These are phyloP conservation scores for Ochropleura plecta DNA, from an alignment of 2,888 invertebrate species.

Conservation along the genomic window DNA sequence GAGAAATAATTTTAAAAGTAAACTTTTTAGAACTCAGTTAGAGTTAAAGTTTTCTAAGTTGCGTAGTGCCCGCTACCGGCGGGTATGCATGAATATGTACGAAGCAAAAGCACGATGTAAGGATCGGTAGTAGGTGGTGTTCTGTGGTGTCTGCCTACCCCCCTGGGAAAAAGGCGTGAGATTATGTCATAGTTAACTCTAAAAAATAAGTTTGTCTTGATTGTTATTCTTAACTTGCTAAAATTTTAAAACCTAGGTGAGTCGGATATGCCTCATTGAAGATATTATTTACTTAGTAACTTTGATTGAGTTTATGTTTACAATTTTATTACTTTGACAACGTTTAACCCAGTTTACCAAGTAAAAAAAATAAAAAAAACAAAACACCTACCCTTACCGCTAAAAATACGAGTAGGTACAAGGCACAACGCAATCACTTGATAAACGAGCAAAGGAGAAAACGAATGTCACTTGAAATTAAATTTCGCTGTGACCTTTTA, in stretches of 20 bases:
- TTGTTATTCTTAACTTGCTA: neutral
- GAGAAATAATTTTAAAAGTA: neutral
- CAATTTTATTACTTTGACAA: no score
- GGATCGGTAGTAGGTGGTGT: no score
- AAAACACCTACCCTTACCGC: neutral
- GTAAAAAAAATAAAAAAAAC: neutral
- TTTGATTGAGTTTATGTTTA: neutral
- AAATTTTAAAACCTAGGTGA: neutral
- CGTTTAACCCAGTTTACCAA: neutral
- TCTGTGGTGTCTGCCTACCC: no score
- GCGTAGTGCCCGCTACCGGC: no score
- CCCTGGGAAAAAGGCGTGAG: no score
- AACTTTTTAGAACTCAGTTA: no score
- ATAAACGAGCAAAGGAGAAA: conserved; percentile 5
- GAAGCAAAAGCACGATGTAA: no score
- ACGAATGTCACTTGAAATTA: conserved; percentile 22
- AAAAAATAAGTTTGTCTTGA: neutral
- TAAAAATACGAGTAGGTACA: neutral
- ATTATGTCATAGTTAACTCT: neutral
- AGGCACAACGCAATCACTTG: neutral
- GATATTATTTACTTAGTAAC: neutral
- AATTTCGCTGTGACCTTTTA: conserved; percentile 44
- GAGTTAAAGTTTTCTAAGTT: no score
- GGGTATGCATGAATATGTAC: no score
- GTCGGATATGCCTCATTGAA: neutral